A percentile compares a stretch with the other conserved stretches of the same genome.
Conservation (phyloP, 2,113 vertebrate species). For the Sinocyclocheilus anophthalmus region DNA sequence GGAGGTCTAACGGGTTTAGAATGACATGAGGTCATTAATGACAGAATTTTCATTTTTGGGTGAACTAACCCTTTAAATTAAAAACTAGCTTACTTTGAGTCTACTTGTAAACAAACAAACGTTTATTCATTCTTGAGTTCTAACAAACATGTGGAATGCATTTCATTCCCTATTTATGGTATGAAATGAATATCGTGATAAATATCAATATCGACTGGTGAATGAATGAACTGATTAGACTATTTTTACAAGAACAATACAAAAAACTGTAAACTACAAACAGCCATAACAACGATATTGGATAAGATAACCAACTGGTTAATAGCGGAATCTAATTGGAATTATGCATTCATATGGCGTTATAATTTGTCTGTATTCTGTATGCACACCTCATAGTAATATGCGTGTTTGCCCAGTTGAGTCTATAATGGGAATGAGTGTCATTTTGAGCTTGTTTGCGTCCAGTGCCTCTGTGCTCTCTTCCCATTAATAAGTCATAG, state of each 20-base stretch:
- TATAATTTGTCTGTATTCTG: not conserved
- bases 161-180: not conserved
- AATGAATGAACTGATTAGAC: not conserved
- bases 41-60: no score
- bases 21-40: no score
- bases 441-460: conserved; percentile 25
- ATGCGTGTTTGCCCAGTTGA: conserved; percentile 4
- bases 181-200: not conserved
- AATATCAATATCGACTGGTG: not conserved
- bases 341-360: not conserved
- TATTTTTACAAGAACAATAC: not conserved
- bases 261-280: not conserved
- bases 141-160: no score
- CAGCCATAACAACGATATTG: not conserved
- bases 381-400: not conserved
- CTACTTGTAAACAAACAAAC: no score
- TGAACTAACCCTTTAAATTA: no score
- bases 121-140: no score
- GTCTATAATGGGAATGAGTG: conserved; percentile 31
- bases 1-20: no score
- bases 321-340: not conserved
- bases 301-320: not conserved
- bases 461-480: conserved; percentile 63
- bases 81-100: no score
- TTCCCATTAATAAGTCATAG: conserved; percentile 79